phyloP scores from a whole-genome alignment of 2,797 vertebrate species.

The Takifugu rubripes region DNA sequence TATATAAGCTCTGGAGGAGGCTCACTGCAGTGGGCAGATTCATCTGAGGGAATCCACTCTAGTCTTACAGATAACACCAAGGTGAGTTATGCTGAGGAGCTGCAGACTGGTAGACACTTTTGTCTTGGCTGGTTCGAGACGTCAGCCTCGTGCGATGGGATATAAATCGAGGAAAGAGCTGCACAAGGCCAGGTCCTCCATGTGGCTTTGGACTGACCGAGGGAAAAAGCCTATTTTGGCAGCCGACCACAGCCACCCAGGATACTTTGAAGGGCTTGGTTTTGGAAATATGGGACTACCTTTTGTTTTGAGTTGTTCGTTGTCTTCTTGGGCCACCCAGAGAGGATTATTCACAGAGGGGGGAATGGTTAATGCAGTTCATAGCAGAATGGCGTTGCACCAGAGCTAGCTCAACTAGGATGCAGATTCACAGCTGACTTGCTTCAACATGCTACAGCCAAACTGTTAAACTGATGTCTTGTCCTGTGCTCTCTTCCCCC shows the following conservation, averaged over 20 bases:
- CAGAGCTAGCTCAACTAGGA: neutral
- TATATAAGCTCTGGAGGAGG: slow-evolving; percentile 73
- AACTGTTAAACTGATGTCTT: slow-evolving; percentile 37
- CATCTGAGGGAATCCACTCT: slow-evolving; percentile 71
- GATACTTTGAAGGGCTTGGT: slow-evolving; percentile 56
- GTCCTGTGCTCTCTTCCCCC: slow-evolving; percentile 55
- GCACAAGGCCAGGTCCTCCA: slow-evolving; percentile 29
- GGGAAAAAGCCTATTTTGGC: slow-evolving; percentile 12
- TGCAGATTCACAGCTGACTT: slow-evolving; percentile 18
- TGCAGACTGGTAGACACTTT: slow-evolving; percentile 37
- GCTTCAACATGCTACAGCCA: slow-evolving; percentile 20
- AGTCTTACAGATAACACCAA: slow-evolving; percentile 64
- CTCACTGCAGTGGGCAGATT: slow-evolving; percentile 76
- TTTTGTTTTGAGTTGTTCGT: slow-evolving; percentile 46
- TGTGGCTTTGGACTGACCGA: slow-evolving; percentile 59
- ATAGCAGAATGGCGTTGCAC: slow-evolving; percentile 1
- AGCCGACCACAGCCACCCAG: slow-evolving; percentile 53
- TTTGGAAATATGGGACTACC: slow-evolving; percentile 64
- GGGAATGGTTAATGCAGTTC: slow-evolving; percentile 15
- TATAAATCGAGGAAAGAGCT: slow-evolving; percentile 30
- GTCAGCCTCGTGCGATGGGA: slow-evolving; percentile 46
- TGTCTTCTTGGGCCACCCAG: slow-evolving; percentile 24
- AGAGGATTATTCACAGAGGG: slow-evolving; percentile 23
- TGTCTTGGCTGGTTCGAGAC: slow-evolving; percentile 25
- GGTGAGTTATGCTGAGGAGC: slow-evolving; percentile 75